phyloP scores from a whole-genome alignment of 2,888 invertebrate genomes.

The Muscina levida region DNA sequence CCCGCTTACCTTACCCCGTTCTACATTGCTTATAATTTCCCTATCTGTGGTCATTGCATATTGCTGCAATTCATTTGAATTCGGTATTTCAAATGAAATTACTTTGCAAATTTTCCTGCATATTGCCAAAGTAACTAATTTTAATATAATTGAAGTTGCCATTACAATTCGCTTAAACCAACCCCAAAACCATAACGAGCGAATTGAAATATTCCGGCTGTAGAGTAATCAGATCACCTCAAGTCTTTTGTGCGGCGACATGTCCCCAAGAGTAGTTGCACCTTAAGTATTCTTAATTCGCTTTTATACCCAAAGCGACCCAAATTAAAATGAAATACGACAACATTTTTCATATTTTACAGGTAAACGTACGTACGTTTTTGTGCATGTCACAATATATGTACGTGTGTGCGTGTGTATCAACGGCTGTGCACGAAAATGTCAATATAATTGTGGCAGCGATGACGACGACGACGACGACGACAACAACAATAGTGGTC shows the following conservation, averaged over 20 bases:
- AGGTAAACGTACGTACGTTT: no score
- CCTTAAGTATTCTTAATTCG: constrained; percentile 25
- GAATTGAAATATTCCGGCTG: background rate
- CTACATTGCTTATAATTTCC: no score
- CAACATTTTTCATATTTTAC: constrained; percentile 19
- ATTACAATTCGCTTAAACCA: constrained; percentile 11
- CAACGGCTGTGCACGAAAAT: constrained; percentile 5
- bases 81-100: no score
- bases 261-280: constrained; percentile 8
- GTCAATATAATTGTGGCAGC: constrained; percentile 30
- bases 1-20: no score
- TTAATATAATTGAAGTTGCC: constrained; percentile 12
- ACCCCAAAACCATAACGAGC: background rate
- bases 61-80: no score
- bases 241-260: constrained; percentile 23
- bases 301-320: constrained; percentile 24
- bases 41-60: no score
- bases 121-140: no score
- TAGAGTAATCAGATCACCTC: constrained; percentile 5
- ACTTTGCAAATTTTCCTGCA: no score
- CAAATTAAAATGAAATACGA: constrained; percentile 29
- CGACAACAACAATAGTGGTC: background rate
- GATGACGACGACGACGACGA: constrained; percentile 10
- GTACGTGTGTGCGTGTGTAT: background rate
- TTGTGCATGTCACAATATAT: no score